Conservation (phyloP, 1,140 invertebrate genomes). For the Drosophila busckii region DNA sequence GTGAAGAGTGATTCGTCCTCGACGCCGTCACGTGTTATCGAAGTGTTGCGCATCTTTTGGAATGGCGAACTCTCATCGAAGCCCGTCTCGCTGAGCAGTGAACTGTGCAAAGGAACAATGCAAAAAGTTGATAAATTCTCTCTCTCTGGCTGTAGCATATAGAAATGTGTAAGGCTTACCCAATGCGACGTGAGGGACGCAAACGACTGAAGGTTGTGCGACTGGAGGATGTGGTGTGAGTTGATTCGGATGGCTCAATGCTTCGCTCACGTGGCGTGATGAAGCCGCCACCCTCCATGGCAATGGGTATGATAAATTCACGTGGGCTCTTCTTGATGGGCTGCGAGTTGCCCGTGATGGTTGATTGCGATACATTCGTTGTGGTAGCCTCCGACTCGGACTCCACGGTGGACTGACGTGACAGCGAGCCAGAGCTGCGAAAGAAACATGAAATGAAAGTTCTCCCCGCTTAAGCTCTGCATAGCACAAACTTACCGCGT, state of each 20-base stretch:
- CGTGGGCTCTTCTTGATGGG: conserved; percentile 91
- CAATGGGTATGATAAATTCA: conserved; percentile 95
- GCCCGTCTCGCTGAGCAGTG: conserved; percentile 84
- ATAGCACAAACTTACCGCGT: conserved; percentile 42
- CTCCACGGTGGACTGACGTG: conserved; percentile 85
- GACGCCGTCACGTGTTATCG: conserved; percentile 80
- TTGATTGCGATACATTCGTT: conserved; percentile 77
- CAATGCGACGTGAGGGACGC: conserved; percentile 64
- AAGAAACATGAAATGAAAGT: neutral
- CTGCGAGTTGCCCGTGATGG: conserved; percentile 80
- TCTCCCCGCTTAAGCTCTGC: too few relatives aligned
- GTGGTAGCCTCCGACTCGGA: conserved; percentile 84
- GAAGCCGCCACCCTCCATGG: conserved; percentile 91
- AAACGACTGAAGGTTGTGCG: conserved; percentile 68
- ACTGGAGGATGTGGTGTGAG: conserved; percentile 79
- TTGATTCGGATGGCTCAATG: conserved; percentile 85
- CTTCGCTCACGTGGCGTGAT: conserved; percentile 88
- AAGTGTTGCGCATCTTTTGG: conserved; percentile 80
- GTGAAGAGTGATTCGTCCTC: conserved; percentile 81
- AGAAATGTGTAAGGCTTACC: conserved; percentile 33
- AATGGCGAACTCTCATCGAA: conserved; percentile 86
- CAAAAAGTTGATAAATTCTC: neutral
- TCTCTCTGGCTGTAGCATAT: neutral
- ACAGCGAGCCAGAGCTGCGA: conserved; percentile 79
- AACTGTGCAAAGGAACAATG: conserved; percentile 74